Percentiles rank a stretch among this genome's conserved stretches.
phyloP scores from a whole-genome alignment of 2,797 vertebrate genomes.

The Gambelia wislizenii region DNA sequence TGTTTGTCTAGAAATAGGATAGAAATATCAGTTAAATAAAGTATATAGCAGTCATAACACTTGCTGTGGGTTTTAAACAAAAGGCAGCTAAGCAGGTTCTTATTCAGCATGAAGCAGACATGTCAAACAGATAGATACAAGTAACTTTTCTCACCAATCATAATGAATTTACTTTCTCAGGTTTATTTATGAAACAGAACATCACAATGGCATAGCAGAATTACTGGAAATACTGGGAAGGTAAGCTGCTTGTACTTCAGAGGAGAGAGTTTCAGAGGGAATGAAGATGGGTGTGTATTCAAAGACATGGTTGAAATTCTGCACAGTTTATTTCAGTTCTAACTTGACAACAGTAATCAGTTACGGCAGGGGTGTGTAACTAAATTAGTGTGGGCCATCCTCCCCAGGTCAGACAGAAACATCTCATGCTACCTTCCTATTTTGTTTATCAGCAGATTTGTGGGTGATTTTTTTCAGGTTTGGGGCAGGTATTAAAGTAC shows the following conservation, averaged over 20 bases:
- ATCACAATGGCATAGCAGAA: slow-evolving; percentile 99
- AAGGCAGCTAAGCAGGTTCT: not conserved
- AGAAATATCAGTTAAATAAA: not conserved
- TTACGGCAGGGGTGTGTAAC: too few species aligned
- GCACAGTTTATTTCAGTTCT: not conserved
- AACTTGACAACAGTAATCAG: not conserved
- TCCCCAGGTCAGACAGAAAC: too few species aligned
- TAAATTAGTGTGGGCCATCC: too few species aligned
- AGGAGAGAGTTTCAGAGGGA: slow-evolving; percentile 23
- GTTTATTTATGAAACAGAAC: slow-evolving; percentile 99
- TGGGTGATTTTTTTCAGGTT: too few species aligned
- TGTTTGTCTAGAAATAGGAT: not conserved
- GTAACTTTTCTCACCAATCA: not conserved
- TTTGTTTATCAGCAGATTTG: too few species aligned
- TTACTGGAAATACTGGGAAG: slow-evolving; percentile 99
- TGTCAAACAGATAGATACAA: not conserved
- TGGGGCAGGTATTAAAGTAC: too few species aligned
- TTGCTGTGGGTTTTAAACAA: not conserved
- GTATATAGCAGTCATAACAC: not conserved
- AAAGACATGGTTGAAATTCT: slow-evolving; percentile 17
- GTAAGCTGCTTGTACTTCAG: slow-evolving; percentile 73
- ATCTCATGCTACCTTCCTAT: too few species aligned
- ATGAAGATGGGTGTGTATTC: not conserved
- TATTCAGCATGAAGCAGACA: not conserved
- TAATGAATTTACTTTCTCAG: slow-evolving; percentile 74